Percentiles rank a stretch among this genome's conserved stretches.
Evolutionary conservation across 2,797 vertebrate species (phyloP).

Genomic region (Lagorchestes hirsutus): DNA sequence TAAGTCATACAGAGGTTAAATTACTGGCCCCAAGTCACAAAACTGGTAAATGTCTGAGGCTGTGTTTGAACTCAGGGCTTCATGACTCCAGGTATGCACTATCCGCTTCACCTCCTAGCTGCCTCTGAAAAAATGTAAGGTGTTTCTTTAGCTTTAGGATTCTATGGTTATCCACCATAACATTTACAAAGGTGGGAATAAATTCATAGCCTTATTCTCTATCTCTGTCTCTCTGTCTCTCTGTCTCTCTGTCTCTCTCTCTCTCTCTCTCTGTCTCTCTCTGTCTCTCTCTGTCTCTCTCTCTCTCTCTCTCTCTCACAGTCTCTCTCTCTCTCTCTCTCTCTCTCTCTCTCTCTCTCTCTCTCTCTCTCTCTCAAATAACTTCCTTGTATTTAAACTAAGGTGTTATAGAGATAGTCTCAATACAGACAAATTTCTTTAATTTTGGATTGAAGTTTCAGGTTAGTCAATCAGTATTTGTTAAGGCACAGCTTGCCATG

Average conservation of each 20-base stretch:
- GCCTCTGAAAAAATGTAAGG: not conserved
- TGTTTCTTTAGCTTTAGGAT: not conserved
- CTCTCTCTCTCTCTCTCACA: not conserved
- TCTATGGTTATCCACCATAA: not conserved
- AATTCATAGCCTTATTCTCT: not conserved
- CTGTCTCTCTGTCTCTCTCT: not conserved
- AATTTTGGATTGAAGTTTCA: not conserved
- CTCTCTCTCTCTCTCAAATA: not conserved
- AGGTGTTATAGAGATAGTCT: not conserved
- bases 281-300: not conserved
- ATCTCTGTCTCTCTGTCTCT: not conserved
- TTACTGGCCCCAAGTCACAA: not conserved
- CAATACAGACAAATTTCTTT: not conserved
- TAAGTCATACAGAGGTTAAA: not conserved
- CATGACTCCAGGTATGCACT: not conserved
- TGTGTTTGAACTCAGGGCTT: not conserved
- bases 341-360: not conserved
- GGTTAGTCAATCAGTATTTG: not conserved
- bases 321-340: not conserved
- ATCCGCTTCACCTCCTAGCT: not conserved
- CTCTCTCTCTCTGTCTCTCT: not conserved
- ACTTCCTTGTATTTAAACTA: not conserved
- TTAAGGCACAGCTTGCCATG: not conserved
- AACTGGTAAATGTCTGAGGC: not conserved
- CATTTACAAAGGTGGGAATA: not conserved